Evolutionary conservation across 2,888 invertebrate genomes (phyloP), one percentile per base, ranked within the genome.

Genomic region (Nesidiocoris tenuis): DNA sequence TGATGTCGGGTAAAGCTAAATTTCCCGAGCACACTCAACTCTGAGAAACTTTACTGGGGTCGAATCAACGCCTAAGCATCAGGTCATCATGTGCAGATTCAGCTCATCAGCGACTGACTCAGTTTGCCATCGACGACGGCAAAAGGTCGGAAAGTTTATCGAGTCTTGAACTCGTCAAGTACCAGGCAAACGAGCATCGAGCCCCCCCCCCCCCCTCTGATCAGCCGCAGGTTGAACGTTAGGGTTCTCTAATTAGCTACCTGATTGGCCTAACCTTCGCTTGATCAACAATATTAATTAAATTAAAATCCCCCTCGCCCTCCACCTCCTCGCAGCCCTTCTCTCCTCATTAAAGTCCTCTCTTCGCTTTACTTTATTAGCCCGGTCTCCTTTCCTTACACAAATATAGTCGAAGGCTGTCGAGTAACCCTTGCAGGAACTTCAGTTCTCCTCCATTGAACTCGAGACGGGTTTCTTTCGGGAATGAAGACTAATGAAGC

Each of bases 211-310:
- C 22, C 16, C 25, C 2, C 23, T 2, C 25, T 23, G 25, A 25
- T 59, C 68, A 59, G n/a, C 68, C 39, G n/a, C 22, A n/a, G 39
- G 39, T 39, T 39, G 61, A 72, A 54, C 72, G 61, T 61, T 72
- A 25, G 57, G 77, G 67, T 57, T 59, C 68, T 19, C 66, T 77
- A 77, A 77, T 77, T 77, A 77, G 72, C 65, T 75, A 77, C 72
- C 64, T 74, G 77, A 77, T 77, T 77, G 77, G 77, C 57, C 72
- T 72, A 72, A 72, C 72, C 76, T 39, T 57, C 72, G 71, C 71
- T 76, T 72, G 76, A 76, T 76, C 76, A 76, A 76, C 71, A 76
- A 68, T 76, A 72, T 72, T 76, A 76, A 76, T 76, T 76, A 76
- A 76, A 68, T 76, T 66, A 68, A 65, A 76, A 63, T 54, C 59